Conservation (phyloP, 92 coral and sea anemone species). For the Umimayanthus chanpuru region DNA sequence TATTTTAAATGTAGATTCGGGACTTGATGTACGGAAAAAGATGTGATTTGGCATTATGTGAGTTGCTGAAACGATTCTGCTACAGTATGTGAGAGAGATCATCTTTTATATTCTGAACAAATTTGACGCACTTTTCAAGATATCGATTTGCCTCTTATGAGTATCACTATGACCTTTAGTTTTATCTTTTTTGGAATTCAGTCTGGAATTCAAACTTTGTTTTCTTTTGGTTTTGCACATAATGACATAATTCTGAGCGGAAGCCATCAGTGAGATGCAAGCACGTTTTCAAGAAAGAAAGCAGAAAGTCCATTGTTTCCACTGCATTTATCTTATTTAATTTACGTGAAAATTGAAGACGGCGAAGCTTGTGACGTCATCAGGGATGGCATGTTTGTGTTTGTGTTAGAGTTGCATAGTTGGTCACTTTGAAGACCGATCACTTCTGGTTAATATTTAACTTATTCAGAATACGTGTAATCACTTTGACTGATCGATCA, state of each 20-base stretch:
- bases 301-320: not conserved
- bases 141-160: not conserved
- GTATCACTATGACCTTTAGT: not conserved
- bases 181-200: not conserved
- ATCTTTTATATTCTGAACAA: too few relatives aligned
- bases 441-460: slow-evolving; percentile 73
- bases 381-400: slow-evolving; percentile 47
- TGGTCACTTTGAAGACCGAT: slow-evolving; percentile 31
- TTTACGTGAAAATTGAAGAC: slow-evolving; percentile 6
- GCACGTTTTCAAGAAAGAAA: not conserved
- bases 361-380: slow-evolving; percentile 57
- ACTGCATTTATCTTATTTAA: not conserved
- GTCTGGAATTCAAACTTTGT: not conserved
- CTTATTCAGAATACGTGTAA: slow-evolving; percentile 74
- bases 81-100: too few relatives aligned
- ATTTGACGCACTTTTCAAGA: not conserved
- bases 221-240: not conserved
- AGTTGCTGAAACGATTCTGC: too few relatives aligned
- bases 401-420: not conserved
- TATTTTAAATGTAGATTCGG: too few relatives aligned
- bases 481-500: slow-evolving; percentile 36
- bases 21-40: too few relatives aligned
- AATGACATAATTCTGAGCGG: not conserved
- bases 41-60: too few relatives aligned
- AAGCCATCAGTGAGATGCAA: not conserved